These are phyloP conservation scores for Xenentodon cancila DNA, from an alignment of 2,797 vertebrate species.

Conservation along the genomic window DNA sequence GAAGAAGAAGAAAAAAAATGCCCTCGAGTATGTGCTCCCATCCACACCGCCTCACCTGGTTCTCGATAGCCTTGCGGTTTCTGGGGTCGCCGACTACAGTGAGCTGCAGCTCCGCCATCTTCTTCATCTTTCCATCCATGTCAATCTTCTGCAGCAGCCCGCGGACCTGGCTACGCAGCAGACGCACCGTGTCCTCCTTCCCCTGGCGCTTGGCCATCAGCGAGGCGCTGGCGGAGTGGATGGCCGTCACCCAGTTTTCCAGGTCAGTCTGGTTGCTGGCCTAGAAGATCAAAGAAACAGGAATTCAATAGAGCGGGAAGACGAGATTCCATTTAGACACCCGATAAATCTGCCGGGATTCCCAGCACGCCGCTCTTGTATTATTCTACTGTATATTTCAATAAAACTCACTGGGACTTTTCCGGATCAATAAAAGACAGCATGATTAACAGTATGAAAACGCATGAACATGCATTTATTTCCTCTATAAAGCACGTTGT, in stretches of 20 bases:
- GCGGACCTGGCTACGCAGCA: slow-evolving; percentile 89
- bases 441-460: slow-evolving; percentile 20
- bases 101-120: slow-evolving; percentile 94
- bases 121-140: slow-evolving; percentile 97
- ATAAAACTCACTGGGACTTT: slow-evolving; percentile 15
- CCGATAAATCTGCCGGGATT: slow-evolving; percentile 8
- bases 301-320: slow-evolving; percentile 13
- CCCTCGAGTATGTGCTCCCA: background rate
- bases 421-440: slow-evolving; percentile 40
- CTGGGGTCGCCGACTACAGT: slow-evolving; percentile 90
- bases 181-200: slow-evolving; percentile 91
- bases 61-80: slow-evolving; percentile 95
- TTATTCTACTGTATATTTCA: slow-evolving; percentile 23
- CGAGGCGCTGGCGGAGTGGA: slow-evolving; percentile 94
- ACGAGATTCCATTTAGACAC: slow-evolving; percentile 8
- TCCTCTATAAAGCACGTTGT: slow-evolving; percentile 5
- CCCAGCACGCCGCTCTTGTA: background rate
- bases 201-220: slow-evolving; percentile 94
- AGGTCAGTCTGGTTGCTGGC: slow-evolving; percentile 94
- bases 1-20: background rate
- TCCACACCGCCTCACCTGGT: slow-evolving; percentile 83
- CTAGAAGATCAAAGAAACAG: slow-evolving; percentile 65
- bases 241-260: slow-evolving; percentile 96
- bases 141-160: slow-evolving; percentile 92
- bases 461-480: slow-evolving; percentile 20